Conservation (phyloP, 1,140 invertebrate genomes). For the Drosophila nigrodunni region DNA sequence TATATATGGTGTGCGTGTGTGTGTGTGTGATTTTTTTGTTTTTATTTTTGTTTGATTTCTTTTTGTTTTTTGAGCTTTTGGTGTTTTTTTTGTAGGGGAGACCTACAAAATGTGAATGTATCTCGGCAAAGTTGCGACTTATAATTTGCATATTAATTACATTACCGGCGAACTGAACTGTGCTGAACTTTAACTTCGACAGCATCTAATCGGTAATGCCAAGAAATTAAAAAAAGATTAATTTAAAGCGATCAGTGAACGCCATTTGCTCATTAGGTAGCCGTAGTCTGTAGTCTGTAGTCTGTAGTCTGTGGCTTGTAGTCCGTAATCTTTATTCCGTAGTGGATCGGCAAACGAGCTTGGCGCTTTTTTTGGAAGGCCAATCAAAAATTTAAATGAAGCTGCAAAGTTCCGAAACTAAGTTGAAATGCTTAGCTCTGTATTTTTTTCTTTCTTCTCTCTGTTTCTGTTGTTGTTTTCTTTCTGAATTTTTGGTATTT, state of each 20-base stretch:
- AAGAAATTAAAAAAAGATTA: slow-evolving; percentile 82
- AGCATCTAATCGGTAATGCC: slow-evolving; percentile 81
- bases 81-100: slow-evolving; percentile 21
- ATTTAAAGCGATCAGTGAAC: slow-evolving; percentile 83
- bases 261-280: slow-evolving; percentile 80
- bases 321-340: slow-evolving; percentile 19
- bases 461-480: slow-evolving; percentile 8
- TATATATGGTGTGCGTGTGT: slow-evolving; percentile 1
- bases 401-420: slow-evolving; percentile 78
- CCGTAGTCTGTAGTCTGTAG: slow-evolving; percentile 2
- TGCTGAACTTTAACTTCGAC: slow-evolving; percentile 78
- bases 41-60: slow-evolving; percentile 11
- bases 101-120: slow-evolving; percentile 63
- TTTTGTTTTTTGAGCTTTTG: slow-evolving; percentile 23
- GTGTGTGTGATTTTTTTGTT: neutral
- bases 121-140: slow-evolving; percentile 44
- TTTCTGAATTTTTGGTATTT: slow-evolving; percentile 41
- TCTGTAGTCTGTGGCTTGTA: neutral
- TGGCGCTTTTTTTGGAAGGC: slow-evolving; percentile 59
- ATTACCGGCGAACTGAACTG: slow-evolving; percentile 72
- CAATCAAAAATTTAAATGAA: slow-evolving; percentile 83
- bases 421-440: slow-evolving; percentile 66
- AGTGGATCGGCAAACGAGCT: slow-evolving; percentile 71
- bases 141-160: slow-evolving; percentile 84
- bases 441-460: slow-evolving; percentile 6